Conservation (phyloP, 2,797 vertebrate species). For the Chloroceryle inda region DNA sequence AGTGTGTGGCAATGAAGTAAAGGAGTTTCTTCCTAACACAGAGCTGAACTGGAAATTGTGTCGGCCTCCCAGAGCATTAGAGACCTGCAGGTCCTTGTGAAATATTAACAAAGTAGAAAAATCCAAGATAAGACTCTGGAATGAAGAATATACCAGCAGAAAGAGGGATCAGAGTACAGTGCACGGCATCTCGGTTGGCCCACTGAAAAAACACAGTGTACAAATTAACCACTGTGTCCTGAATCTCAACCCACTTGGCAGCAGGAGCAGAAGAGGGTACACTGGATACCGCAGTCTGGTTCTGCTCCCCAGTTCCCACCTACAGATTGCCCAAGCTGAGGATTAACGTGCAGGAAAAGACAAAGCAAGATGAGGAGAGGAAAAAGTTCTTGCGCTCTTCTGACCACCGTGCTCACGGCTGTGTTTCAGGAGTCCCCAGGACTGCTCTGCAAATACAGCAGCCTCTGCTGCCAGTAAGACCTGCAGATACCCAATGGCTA, state of each 20-base stretch:
- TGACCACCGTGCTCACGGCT: neutral
- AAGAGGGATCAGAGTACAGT: neutral
- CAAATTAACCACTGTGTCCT: neutral
- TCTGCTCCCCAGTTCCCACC: neutral
- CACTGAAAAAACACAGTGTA: neutral
- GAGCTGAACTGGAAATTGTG: neutral
- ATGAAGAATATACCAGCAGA: neutral
- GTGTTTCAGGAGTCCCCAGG: neutral
- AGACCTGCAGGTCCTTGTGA: neutral
- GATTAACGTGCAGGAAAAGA: neutral
- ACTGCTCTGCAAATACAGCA: neutral
- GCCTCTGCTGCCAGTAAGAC: neutral
- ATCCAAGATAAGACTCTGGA: neutral
- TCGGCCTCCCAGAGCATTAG: neutral
- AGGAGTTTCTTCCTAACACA: neutral
- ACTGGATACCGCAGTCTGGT: neutral
- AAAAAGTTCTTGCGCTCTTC: neutral
- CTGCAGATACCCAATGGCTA: neutral
- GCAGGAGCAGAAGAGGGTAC: neutral
- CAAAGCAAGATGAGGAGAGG: neutral
- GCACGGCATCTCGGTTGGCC: neutral
- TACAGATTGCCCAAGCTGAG: neutral
- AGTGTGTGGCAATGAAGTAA: neutral
- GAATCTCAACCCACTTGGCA: neutral
- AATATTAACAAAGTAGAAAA: slow-evolving; percentile 36